Evolutionary conservation across 1,140 invertebrate genomes (phyloP).

Genomic region (Teleogryllus occipitalis): DNA sequence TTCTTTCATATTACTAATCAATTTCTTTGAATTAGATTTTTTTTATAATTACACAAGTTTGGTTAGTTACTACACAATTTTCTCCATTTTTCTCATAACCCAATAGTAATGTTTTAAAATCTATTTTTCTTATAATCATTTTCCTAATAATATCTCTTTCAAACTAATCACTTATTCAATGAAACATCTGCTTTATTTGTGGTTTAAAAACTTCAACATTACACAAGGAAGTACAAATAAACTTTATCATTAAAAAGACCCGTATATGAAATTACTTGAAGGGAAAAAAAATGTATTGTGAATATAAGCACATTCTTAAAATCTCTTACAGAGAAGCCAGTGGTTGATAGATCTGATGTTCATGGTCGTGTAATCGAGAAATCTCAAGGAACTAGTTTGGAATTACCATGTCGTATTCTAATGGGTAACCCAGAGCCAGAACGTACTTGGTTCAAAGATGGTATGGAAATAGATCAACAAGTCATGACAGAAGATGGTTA

Average conservation of each 20-base stretch:
- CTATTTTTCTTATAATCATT: no score
- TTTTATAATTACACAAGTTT: background rate
- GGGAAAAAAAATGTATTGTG: no score
- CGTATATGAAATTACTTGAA: no score
- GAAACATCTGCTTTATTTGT: no score
- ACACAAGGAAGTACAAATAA: no score
- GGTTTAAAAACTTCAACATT: no score
- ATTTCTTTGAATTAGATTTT: background rate
- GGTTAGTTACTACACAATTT: background rate
- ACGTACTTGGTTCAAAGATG: slow-evolving; percentile 26
- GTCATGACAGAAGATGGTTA: slow-evolving; percentile 14
- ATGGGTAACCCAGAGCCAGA: slow-evolving; percentile 24
- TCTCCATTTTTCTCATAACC: background rate
- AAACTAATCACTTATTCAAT: no score
- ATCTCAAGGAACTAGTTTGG: slow-evolving; percentile 14
- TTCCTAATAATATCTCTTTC: no score
- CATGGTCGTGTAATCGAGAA: background rate
- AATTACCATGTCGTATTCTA: slow-evolving; percentile 23
- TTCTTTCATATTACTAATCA: background rate
- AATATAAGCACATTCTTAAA: background rate
- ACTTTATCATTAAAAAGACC: no score
- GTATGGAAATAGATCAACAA: slow-evolving; percentile 18
- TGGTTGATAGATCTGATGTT: background rate
- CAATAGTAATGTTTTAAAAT: no score
- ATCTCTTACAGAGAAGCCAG: slow-evolving; percentile 13